Conservation (phyloP, 2,113 vertebrate genomes). For the Rhipidura dahli region DNA sequence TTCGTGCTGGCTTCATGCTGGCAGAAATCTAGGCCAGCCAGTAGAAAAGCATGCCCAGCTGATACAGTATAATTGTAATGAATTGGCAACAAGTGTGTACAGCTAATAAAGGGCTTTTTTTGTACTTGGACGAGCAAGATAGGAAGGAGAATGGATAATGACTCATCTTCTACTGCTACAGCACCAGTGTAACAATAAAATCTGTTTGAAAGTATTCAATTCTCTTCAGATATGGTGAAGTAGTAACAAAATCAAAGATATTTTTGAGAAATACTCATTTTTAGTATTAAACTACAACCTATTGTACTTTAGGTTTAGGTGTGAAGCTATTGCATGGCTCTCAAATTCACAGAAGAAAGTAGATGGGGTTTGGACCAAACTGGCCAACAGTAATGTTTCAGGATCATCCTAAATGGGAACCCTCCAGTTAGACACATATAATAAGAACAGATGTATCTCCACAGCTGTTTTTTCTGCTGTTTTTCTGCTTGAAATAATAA, state of each 20-base stretch:
- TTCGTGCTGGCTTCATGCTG: background rate
- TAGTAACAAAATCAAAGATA: background rate
- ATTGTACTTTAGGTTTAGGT: background rate
- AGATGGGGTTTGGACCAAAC: background rate
- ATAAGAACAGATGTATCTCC: background rate
- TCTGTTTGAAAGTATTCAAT: rapidly evolving
- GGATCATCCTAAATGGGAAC: background rate
- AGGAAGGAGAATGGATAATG: background rate
- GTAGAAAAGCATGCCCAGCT: background rate
- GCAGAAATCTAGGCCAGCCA: background rate
- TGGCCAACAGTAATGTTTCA: background rate
- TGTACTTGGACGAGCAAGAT: background rate
- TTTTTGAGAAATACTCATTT: background rate
- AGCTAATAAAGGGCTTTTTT: background rate
- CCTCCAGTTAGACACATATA: background rate
- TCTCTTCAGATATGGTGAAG: background rate
- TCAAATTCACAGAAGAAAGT: background rate
- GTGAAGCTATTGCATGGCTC: background rate
- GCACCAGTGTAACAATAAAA: background rate
- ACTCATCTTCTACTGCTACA: background rate
- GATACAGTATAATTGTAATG: background rate
- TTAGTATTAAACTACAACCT: background rate
- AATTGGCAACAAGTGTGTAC: background rate
- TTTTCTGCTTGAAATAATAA: background rate
- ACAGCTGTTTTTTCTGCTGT: background rate